phyloP scores from a whole-genome alignment of 2,113 vertebrate genomes.

The Meleagris gallopavo region DNA sequence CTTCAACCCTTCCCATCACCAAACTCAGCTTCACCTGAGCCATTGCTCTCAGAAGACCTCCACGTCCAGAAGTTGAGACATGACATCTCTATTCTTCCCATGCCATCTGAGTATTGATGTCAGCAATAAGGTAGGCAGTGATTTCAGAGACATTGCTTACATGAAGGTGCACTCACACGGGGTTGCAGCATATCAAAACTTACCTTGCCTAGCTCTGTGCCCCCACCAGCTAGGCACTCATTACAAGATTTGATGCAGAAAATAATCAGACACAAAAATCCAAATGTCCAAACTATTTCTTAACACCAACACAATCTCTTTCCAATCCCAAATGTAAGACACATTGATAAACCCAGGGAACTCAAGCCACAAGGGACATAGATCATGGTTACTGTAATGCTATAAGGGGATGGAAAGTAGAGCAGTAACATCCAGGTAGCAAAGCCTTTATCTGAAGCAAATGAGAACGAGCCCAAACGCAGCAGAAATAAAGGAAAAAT shows the following conservation, averaged over 20 bases:
- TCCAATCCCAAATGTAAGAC: neutral
- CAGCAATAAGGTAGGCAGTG: neutral
- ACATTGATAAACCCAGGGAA: neutral
- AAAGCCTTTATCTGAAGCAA: too few relatives aligned
- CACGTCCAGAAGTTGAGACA: too few relatives aligned
- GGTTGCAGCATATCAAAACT: neutral
- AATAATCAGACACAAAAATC: neutral
- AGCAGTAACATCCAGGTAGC: too few relatives aligned
- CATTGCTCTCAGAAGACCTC: too few relatives aligned
- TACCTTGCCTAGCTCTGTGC: neutral
- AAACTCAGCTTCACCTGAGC: neutral
- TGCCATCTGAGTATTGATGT: accelerated
- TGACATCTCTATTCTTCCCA: too few relatives aligned
- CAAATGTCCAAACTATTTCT: too few relatives aligned
- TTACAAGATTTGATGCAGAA: neutral
- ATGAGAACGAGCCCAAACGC: too few relatives aligned
- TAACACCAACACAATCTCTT: neutral
- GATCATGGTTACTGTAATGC: too few relatives aligned
- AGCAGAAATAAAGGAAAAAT: too few relatives aligned
- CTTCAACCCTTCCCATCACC: neutral
- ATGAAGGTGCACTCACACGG: accelerated
- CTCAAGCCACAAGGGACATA: neutral
- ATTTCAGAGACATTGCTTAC: neutral
- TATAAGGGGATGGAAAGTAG: too few relatives aligned
- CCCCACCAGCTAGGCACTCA: accelerated